Evolutionary conservation across 2,113 vertebrate genomes (phyloP).

Genomic region (Oryzias woworae): DNA sequence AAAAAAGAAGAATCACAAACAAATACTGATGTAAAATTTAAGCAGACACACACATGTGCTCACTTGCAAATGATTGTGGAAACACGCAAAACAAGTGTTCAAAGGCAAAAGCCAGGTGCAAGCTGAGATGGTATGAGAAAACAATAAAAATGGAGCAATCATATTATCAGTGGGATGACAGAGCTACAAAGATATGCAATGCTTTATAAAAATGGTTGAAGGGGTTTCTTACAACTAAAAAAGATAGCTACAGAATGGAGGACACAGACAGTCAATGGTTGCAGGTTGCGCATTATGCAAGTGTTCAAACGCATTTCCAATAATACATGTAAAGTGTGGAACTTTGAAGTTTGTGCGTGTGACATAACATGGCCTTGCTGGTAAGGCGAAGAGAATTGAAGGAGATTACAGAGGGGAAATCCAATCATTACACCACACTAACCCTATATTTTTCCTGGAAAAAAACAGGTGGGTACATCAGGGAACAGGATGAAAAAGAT

Average conservation of each 20-base stretch:
- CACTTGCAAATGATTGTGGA: slow-evolving; percentile 61
- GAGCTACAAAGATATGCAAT: slow-evolving; percentile 69
- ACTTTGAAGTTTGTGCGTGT: slow-evolving; percentile 6
- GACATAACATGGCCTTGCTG: slow-evolving; percentile 46
- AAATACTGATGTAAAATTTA: slow-evolving; percentile 47
- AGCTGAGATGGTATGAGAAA: slow-evolving; percentile 64
- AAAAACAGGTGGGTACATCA: slow-evolving; percentile 75
- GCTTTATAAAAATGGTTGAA: slow-evolving; percentile 50
- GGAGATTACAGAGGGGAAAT: slow-evolving; percentile 81
- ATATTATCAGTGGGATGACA: slow-evolving; percentile 73
- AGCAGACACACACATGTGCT: slow-evolving; percentile 56
- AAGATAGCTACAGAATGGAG: slow-evolving; percentile 2
- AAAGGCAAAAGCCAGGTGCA: slow-evolving; percentile 77
- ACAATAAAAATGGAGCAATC: slow-evolving; percentile 65
- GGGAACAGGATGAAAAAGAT: slow-evolving; percentile 67
- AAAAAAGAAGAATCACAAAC: slow-evolving; percentile 54
- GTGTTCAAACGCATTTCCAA: neutral
- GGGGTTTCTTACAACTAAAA: slow-evolving; percentile 51
- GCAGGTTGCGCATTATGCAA: slow-evolving; percentile 1
- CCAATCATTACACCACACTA: slow-evolving; percentile 71
- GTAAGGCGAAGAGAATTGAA: slow-evolving; percentile 67
- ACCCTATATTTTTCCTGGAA: slow-evolving; percentile 72
- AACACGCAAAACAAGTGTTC: slow-evolving; percentile 72
- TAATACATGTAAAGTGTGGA: slow-evolving; percentile 4
- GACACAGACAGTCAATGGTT: neutral